phyloP scores from a whole-genome alignment of 2,797 vertebrate species.

The Thunnus albacares region DNA sequence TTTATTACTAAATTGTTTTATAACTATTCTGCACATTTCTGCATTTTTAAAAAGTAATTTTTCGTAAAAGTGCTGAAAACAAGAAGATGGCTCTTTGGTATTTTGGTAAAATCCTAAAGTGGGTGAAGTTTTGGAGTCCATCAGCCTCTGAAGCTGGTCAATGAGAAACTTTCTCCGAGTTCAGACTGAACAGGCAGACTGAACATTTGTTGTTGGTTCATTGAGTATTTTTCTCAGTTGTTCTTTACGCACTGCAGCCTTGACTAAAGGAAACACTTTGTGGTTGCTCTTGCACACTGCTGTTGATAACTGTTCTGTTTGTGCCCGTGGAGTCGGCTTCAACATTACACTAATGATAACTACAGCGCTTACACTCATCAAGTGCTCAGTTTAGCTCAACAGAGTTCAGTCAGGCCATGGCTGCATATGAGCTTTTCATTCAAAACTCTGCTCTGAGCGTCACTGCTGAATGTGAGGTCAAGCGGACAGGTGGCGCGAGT shows the following conservation, averaged over 20 bases:
- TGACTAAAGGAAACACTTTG: conserved; percentile 25
- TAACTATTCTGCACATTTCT: no score
- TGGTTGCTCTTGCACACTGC: conserved; percentile 47
- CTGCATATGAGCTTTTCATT: neutral
- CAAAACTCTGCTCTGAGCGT: neutral
- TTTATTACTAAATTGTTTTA: neutral
- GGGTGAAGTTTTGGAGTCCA: neutral
- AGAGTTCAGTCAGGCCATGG: neutral
- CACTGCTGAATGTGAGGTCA: neutral
- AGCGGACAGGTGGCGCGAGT: neutral
- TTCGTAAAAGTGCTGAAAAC: no score
- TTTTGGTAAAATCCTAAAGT: neutral
- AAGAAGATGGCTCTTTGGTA: neutral
- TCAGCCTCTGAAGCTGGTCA: no score
- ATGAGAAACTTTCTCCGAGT: neutral
- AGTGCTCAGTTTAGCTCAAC: conserved; percentile 5
- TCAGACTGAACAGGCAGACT: neutral
- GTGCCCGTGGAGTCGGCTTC: conserved; percentile 54
- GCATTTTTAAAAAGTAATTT: no score
- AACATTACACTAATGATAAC: neutral
- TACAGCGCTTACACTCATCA: conserved; percentile 7
- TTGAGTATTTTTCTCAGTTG: neutral
- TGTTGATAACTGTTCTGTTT: conserved; percentile 36
- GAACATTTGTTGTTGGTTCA: neutral
- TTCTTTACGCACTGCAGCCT: conserved; percentile 17